Evolutionary conservation across 2,888 invertebrate genomes (phyloP).

Genomic region (Sinohyriopsis cumingii): DNA sequence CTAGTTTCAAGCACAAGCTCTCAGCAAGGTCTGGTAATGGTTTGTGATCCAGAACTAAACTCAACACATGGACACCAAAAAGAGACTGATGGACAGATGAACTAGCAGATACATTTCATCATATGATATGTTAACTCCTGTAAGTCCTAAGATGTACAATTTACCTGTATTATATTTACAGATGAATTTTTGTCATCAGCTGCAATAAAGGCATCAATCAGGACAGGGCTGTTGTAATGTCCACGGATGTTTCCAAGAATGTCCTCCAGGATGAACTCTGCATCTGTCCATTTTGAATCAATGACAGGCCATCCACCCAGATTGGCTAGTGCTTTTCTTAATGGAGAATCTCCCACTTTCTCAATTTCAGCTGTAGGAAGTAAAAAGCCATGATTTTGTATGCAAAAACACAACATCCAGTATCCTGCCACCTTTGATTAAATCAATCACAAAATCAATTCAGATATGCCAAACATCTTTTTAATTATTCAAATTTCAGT

Average conservation of each 20-base stretch:
- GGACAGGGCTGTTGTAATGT: conserved; percentile 80
- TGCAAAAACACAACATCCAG: not conserved
- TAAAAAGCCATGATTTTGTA: not conserved
- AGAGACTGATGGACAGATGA: too few relatives aligned
- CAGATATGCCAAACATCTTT: too few relatives aligned
- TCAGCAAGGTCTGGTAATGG: too few relatives aligned
- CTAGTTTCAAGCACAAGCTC: too few relatives aligned
- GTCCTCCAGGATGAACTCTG: conserved; percentile 70
- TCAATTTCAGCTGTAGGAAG: conserved; percentile 80
- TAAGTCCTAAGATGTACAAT: not conserved
- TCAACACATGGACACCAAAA: too few relatives aligned
- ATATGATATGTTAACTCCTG: too few relatives aligned
- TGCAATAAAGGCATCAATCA: conserved; percentile 81
- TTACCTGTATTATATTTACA: conserved; percentile 64
- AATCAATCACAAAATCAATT: too few relatives aligned
- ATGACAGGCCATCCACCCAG: conserved; percentile 92
- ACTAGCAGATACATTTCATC: too few relatives aligned
- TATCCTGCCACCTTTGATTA: too few relatives aligned
- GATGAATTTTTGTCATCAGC: conserved; percentile 69
- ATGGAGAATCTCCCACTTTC: conserved; percentile 80
- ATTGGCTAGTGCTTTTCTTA: conserved; percentile 77
- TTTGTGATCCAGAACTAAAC: too few relatives aligned
- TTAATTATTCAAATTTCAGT: too few relatives aligned
- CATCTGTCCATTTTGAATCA: conserved; percentile 78
- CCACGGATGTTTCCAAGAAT: conserved; percentile 52